Conservation (phyloP, 2,888 invertebrate species). For the Philonicus albiceps region DNA sequence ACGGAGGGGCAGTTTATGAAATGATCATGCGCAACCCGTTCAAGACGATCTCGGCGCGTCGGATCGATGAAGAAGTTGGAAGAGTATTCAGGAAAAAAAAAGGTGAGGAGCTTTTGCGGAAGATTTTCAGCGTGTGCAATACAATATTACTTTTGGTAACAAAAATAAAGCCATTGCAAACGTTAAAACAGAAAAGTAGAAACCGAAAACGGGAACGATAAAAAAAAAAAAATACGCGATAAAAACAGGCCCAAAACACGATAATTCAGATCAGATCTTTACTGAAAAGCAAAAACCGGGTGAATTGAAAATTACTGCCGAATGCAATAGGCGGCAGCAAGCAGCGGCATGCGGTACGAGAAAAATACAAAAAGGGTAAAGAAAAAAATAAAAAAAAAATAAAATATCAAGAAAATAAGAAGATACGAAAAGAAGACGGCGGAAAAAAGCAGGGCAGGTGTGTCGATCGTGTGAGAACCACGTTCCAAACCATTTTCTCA, state of each 20-base stretch:
- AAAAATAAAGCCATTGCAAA: conserved; percentile 12
- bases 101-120: neutral
- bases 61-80: neutral
- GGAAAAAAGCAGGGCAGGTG: conserved; percentile 62
- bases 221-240: neutral
- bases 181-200: neutral
- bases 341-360: neutral
- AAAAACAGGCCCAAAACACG: conserved; percentile 21
- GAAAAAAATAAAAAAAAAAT: neutral
- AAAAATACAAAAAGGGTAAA: neutral
- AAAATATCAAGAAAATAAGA: conserved; percentile 12
- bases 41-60: neutral
- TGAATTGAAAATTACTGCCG: conserved; percentile 27
- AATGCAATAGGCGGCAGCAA: conserved; percentile 20
- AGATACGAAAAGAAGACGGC: conserved; percentile 2
- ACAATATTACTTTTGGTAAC: neutral
- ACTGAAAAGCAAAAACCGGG: conserved; percentile 17
- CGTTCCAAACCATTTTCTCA: conserved; percentile 65
- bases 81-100: neutral
- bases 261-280: conserved; percentile 28
- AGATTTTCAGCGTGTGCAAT: neutral
- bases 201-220: neutral
- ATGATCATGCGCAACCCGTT: conserved; percentile 7
- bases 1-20: neutral
- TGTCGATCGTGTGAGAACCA: conserved; percentile 65